Base-by-base conservation (phyloP, 1,140 invertebrate genomes). In the Chymomyza costata region DNA sequence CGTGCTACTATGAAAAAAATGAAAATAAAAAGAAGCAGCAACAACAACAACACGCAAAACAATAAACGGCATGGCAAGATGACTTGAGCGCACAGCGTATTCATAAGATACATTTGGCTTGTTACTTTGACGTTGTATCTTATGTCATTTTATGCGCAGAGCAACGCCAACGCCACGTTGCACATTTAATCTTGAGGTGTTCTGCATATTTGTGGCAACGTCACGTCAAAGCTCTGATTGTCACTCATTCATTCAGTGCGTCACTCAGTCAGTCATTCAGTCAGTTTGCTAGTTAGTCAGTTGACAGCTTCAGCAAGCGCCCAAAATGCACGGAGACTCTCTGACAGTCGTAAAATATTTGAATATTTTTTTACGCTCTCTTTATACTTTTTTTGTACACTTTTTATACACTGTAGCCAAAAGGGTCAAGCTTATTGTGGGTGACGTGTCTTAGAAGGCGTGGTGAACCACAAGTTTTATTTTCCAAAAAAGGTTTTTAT, bases 331-430 rank as follows among this genome's bases (percentile, higher is more conserved):
- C 32, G 2, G 46, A 30, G 35, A 53, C 60, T 59, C 50, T 18
- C 43, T 56, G 57, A 56, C 57, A 61, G 57, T 61, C 39, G 57
- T 49, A 55, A 61, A 55, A 41, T 61, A 54, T 61, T 61, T 56
- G 21, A 56, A 32, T 16, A 8, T 6, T 37, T 25, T 55, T 31
- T 34, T 14, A 3, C 16, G 31, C 2, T 37, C 10, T 34, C 3
- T 49, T 14, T 44, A 11, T 17, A 11, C 11, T 30, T 19, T 2
- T 51, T 11, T 15, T 10, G 21, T 7, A 19, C 3, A 8, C 30
- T 34, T n/a, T 31, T 2, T 16, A n/a, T n/a, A n/a, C n/a, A n/a
- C n/a, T n/a, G n/a, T n/a, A n/a, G n/a, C n/a, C n/a, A n/a, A n/a
- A n/a, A n/a, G n/a, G n/a, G n/a, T n/a, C n/a, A n/a, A n/a, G n/a